These are phyloP conservation scores for Entomobrya proxima DNA, from an alignment of 2,888 invertebrate genomes.

Conservation along the genomic window DNA sequence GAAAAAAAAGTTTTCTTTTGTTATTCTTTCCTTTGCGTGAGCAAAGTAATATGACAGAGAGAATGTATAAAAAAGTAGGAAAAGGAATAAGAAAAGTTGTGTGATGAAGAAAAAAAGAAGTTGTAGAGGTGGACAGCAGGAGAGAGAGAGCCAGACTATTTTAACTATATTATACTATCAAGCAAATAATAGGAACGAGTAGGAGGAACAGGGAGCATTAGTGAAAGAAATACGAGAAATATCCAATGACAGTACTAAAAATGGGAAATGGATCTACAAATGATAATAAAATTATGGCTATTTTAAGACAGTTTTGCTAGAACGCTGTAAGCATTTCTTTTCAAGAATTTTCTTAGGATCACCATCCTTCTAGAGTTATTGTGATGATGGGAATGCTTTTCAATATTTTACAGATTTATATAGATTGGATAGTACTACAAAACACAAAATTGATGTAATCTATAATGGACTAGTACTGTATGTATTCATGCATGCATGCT, in stretches of 20 bases:
- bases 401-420: constrained; percentile 25
- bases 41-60: constrained; percentile 57
- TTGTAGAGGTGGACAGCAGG: constrained; percentile 55
- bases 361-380: constrained; percentile 43
- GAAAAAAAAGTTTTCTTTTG: constrained; percentile 58
- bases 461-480: too few species aligned
- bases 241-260: constrained; percentile 47
- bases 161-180: constrained; percentile 39
- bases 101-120: constrained; percentile 31
- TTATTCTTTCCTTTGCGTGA: constrained; percentile 67
- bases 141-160: not conserved
- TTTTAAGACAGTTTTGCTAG: constrained; percentile 39
- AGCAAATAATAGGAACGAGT: constrained; percentile 33
- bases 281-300: constrained; percentile 61
- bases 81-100: constrained; percentile 31
- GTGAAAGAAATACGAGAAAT: constrained; percentile 13
- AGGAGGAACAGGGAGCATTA: constrained; percentile 8
- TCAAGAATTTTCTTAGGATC: constrained; percentile 40
- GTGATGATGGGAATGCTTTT: constrained; percentile 25
- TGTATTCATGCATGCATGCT: constrained; percentile 16
- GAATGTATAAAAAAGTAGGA: constrained; percentile 47
- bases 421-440: too few species aligned
- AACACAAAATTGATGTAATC: too few species aligned
- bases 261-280: constrained; percentile 38
- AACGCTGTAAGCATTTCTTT: constrained; percentile 55